phyloP scores from a whole-genome alignment of 2,113 vertebrate genomes.

The mouse (Mus musculus) region GRCm39 chr3:32782501-32783000 shows the following conservation, averaged over 20 bases:
- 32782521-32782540: not conserved
- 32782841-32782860: not conserved
- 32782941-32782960: not conserved
- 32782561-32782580: constrained; percentile 83
- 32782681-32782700: constrained; percentile 49
- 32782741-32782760: constrained; percentile 23
- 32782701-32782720: constrained; percentile 10
- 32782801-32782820: not conserved
- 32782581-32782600: constrained; percentile 91
- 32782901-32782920: not conserved
- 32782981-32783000: not conserved
- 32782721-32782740: not conserved
- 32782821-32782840: not conserved
- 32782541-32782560: not conserved
- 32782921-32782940: not conserved
- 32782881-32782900: not conserved
- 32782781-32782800: not conserved
- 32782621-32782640: constrained; percentile 92
- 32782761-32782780: constrained; percentile 37
- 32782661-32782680: constrained; percentile 95
- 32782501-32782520: not conserved
- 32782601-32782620: constrained; percentile 90
- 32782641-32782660: constrained; percentile 96
- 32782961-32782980: not conserved
- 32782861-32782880: not conserved